Evolutionary conservation across 2,797 vertebrate species (phyloP).

Genomic region (Gadopsis marmoratus): DNA sequence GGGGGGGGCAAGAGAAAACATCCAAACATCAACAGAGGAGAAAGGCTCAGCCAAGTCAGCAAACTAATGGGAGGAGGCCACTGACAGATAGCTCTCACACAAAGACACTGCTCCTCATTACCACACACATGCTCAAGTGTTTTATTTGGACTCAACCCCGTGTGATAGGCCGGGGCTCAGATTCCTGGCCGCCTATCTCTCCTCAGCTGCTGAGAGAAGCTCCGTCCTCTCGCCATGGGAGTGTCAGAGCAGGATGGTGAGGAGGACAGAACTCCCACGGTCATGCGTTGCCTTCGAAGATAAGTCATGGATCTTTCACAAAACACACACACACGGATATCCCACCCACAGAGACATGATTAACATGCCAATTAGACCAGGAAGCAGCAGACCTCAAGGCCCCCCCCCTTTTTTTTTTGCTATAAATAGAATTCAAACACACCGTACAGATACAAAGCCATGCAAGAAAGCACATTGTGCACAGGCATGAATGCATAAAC

Average conservation of each 20-base stretch:
- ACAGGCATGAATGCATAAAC: constrained; percentile 60
- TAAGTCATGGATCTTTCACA: constrained; percentile 70
- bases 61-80: constrained; percentile 68
- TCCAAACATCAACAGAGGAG: constrained; percentile 64
- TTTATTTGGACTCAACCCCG: constrained; percentile 63
- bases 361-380: constrained; percentile 81
- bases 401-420: not conserved
- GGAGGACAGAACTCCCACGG: constrained; percentile 72
- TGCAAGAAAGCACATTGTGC: constrained; percentile 46
- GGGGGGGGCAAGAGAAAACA: constrained; percentile 55
- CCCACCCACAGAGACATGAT: constrained; percentile 72
- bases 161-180: constrained; percentile 41
- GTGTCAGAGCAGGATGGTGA: constrained; percentile 41
- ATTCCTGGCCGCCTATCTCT: constrained; percentile 40
- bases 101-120: constrained; percentile 58
- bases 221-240: constrained; percentile 34
- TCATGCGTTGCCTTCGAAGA: constrained; percentile 73
- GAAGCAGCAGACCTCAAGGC: constrained; percentile 57
- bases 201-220: constrained; percentile 38
- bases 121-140: constrained; percentile 72
- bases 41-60: constrained; percentile 63
- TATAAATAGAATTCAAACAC: constrained; percentile 60
- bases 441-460: constrained; percentile 19
- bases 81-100: constrained; percentile 58
- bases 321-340: constrained; percentile 60